Evolutionary conservation across 2,797 vertebrate genomes (phyloP).

Genomic region (Phoxinus dragarum): DNA sequence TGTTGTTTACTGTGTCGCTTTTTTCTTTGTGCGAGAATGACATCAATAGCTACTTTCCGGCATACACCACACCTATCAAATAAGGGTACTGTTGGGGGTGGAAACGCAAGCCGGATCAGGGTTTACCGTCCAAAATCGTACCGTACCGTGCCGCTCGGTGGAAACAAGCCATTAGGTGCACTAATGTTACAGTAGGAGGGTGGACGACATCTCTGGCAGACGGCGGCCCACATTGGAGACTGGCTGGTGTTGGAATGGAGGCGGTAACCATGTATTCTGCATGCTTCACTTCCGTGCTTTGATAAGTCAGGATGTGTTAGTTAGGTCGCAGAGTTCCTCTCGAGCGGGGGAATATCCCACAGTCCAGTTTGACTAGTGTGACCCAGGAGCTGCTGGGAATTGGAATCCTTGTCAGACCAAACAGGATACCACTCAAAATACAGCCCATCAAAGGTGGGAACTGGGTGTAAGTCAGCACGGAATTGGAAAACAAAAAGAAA

Average conservation of each 20-base stretch:
- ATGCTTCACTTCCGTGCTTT: constrained; percentile 60
- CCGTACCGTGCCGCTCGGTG: no score
- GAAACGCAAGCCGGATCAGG: no score
- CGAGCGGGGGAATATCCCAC: constrained; percentile 26
- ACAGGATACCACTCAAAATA: constrained; percentile 63
- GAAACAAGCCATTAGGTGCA: not conserved
- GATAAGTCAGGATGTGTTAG: constrained; percentile 62
- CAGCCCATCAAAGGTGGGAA: constrained; percentile 54
- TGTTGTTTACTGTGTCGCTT: no score
- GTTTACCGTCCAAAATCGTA: no score
- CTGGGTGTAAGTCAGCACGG: constrained; percentile 54
- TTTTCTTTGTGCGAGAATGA: no score
- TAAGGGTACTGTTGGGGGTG: no score
- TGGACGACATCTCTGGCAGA: constrained; percentile 6
- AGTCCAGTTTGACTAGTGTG: constrained; percentile 12
- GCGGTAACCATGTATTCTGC: constrained; percentile 39
- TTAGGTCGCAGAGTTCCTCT: constrained; percentile 49
- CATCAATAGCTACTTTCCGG: no score
- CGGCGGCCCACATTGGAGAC: constrained; percentile 17
- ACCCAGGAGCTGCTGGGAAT: constrained; percentile 50
- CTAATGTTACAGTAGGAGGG: constrained; percentile 1
- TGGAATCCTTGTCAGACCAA: constrained; percentile 50
- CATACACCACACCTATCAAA: no score
- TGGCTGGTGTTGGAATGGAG: constrained; percentile 31
- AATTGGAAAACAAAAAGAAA: constrained; percentile 54